Base-by-base conservation (phyloP, 1,140 invertebrate genomes). In the Trypoxylus dichotomus region DNA sequence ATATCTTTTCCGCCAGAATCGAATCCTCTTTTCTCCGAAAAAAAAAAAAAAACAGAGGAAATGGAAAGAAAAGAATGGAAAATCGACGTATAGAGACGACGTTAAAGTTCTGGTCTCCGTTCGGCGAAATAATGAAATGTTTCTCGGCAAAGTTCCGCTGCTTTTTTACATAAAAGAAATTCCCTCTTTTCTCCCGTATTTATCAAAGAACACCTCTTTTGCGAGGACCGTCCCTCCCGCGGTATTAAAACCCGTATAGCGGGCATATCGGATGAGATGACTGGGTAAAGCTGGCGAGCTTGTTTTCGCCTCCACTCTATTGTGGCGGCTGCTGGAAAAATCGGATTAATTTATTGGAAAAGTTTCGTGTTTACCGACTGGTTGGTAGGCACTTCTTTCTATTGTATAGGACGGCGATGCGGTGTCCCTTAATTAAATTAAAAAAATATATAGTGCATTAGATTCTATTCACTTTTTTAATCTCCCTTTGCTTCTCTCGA, bases 281-380 rank as follows among this genome's bases (percentile, higher is more conserved):
- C 5, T n/a, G 32, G 10, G 32, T 8, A 8, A 37, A 37, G 43
- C 11, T 8, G 43, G 11, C 13, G 43, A 13, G 43, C 15, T 19
- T n/a, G 47, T 54, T 54, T 54, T 54, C 47, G 13, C 19, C 47
- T 6, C 47, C 47, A 54, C 47, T 6, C 47, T 15, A 54, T 54
- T 54, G 47, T 54, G 15, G 19, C 7, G 15, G 15, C 47, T 13
- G n/a, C 47, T 19, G 19, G 47, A 54, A 54, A 54, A 54, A 54
- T 54, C 47, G 47, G 47, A 54, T 54, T 54, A 54, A 54, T 54
- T 54, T 54, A 54, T 54, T 54, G 47, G 47, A 54, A 54, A 54
- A 54, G 47, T 54, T 54, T 54, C 47, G 47, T 54, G 19, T 54
- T 54, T 54, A 54, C 47, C 19, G 47, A 37, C 32, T 8, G 2